Percentiles rank a stretch among this genome's conserved stretches.
Evolutionary conservation across 1,140 invertebrate genomes (phyloP).

Genomic region (Sycophila sp.): DNA sequence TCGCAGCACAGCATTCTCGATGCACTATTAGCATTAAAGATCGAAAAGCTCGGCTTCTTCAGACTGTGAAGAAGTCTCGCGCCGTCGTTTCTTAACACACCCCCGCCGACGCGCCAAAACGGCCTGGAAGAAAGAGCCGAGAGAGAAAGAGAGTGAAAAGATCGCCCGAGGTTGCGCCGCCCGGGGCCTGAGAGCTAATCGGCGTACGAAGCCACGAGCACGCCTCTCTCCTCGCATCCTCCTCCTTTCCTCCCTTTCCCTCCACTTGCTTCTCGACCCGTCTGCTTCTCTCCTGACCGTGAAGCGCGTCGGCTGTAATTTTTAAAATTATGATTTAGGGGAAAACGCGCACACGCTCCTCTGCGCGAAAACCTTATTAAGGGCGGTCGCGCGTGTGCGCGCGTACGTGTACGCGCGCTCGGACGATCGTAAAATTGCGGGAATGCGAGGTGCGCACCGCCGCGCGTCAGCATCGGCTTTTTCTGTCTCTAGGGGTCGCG

Average conservation of each 20-base stretch:
- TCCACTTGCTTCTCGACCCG: neutral
- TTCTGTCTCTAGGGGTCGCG: neutral
- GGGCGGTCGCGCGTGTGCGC: slow-evolving; percentile 2
- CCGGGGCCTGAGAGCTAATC: slow-evolving; percentile 48
- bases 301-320: slow-evolving; percentile 35
- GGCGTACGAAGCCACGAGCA: slow-evolving; percentile 48
- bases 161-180: slow-evolving; percentile 15
- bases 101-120: too few relatives aligned
- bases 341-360: slow-evolving; percentile 13
- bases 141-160: neutral
- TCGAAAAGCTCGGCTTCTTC: too few relatives aligned
- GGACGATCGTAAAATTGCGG: slow-evolving; percentile 30
- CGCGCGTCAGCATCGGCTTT: neutral
- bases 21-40: too few relatives aligned
- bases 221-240: slow-evolving; percentile 38
- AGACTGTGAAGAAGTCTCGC: too few relatives aligned
- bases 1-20: too few relatives aligned
- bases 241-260: neutral
- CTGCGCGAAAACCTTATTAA: slow-evolving; percentile 38
- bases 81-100: too few relatives aligned
- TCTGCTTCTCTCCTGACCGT: neutral
- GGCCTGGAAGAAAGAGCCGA: neutral
- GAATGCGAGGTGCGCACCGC: slow-evolving; percentile 4
- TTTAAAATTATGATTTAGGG: slow-evolving; percentile 41
- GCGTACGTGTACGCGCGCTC: neutral